Evolutionary conservation across 2,888 invertebrate species (phyloP), one percentile per base, ranked within the genome.

Genomic region (Dolichopus griseipennis): DNA sequence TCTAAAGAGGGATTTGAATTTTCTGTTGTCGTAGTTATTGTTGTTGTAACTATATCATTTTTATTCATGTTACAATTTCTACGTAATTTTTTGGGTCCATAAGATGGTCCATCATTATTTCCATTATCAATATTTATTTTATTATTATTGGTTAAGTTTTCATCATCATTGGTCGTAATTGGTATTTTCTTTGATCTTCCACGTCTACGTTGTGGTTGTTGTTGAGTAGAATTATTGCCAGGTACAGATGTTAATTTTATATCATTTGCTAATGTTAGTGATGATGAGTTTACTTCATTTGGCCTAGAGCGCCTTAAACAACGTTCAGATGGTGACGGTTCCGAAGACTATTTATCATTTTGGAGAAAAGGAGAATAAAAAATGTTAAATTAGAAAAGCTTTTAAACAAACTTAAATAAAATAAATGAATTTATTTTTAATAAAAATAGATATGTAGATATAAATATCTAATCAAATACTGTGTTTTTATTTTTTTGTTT

Each of bases 151-250:
- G 61, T 22, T 43, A 6, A 43, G 8, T 7, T 64, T 1, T 20
- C 64, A 37, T 34, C 37, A 64, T 37, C 20, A 3, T 9, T 4
- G 2, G 1, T 15, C 37, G 15, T 64, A 64, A 18, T 34, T 62
- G 62, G 22, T 20, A 68, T 37, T 70, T 74, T 76, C 67, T 74
- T 75, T 9, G 74, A 74, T 66, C 76, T 72, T 1, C 76, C 76
- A 22, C 76, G 73, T 65, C 76, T 72, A 69, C 72, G 71, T 27
- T 68, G 52, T 33, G 61, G 34, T 64, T 66, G 70, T 20, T 41
- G 67, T 65, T 68, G 69, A 52, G 9, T 37, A 37, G 1, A 10
- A 37, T 37, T 37, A 37, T 37, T 37, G 8, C 12, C 8, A 10
- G 6, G 9, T 52, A 15, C 52, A 12, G 15, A 18, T 52, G 52